A percentile compares a stretch with the other conserved stretches of the same genome.
These are phyloP conservation scores for Tipula unca DNA, from an alignment of 2,888 invertebrate species.

Conservation along the genomic window DNA sequence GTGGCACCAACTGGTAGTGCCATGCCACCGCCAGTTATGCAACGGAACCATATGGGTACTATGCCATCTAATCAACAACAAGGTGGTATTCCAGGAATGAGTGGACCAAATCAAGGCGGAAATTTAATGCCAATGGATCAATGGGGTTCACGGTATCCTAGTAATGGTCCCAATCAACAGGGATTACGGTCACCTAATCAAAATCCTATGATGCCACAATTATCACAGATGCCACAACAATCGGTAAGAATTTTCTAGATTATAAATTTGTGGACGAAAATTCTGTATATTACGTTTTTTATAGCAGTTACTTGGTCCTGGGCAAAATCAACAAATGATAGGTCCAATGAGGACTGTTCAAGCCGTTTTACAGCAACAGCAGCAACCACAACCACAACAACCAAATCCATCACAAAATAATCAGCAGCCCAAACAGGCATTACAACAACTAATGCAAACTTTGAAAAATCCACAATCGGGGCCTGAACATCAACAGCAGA, in stretches of 20 bases:
- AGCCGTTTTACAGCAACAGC: constrained; percentile 38
- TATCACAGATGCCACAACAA: constrained; percentile 36
- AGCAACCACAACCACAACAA: constrained; percentile 40
- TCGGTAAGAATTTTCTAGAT: constrained; percentile 29
- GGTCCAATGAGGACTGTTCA: constrained; percentile 31
- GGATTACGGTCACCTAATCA: constrained; percentile 44
- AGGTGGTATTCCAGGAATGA: constrained; percentile 31
- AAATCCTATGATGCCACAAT: constrained; percentile 42
- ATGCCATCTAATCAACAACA: constrained; percentile 38
- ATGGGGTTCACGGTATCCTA: constrained; percentile 46
- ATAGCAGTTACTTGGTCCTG: constrained; percentile 38
- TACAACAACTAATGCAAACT: constrained; percentile 82
- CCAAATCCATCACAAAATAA: constrained; percentile 34
- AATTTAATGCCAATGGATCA: constrained; percentile 49
- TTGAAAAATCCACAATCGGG: constrained; percentile 75
- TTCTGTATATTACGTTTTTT: background rate
- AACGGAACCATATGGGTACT: constrained; percentile 36
- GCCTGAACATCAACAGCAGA: constrained; percentile 85
- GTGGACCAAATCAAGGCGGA: constrained; percentile 41
- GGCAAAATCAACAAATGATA: constrained; percentile 33
- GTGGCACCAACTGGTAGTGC: constrained; percentile 48
- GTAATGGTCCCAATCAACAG: constrained; percentile 36
- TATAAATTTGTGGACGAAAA: background rate
- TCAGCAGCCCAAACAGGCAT: constrained; percentile 52
- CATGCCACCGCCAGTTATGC: constrained; percentile 45